A percentile compares a stretch with the other conserved stretches of the same genome.
These are phyloP conservation scores for Asteroscopus sphinx DNA, from an alignment of 2,888 invertebrate species.

Conservation along the genomic window DNA sequence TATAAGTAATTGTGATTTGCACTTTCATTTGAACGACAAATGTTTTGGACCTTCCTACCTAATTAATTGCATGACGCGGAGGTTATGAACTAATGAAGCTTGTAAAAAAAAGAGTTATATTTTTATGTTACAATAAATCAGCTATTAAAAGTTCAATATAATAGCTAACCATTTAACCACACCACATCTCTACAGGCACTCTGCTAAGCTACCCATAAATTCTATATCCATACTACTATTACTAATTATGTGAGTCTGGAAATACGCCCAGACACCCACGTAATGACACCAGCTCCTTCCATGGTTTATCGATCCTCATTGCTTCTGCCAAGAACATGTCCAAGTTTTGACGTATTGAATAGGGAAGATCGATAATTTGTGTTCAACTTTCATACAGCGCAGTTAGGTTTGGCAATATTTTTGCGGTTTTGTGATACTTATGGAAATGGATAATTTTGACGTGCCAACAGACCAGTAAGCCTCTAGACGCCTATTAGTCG, in stretches of 20 bases:
- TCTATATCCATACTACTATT: neutral
- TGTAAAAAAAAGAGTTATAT: too few relatives aligned
- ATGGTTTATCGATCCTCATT: constrained; percentile 37
- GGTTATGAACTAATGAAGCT: too few relatives aligned
- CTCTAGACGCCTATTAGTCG: too few relatives aligned
- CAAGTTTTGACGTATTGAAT: constrained; percentile 38
- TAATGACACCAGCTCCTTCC: constrained; percentile 19
- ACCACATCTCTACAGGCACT: neutral
- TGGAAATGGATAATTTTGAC: too few relatives aligned
- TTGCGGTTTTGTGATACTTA: constrained; percentile 8
- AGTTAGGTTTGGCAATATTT: constrained; percentile 17
- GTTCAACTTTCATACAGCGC: constrained; percentile 8
- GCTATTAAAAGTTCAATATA: neutral
- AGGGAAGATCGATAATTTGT: constrained; percentile 18
- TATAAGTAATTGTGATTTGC: too few relatives aligned
- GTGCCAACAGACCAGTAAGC: too few relatives aligned
- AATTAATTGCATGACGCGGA: too few relatives aligned
- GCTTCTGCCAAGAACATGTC: constrained; percentile 45
- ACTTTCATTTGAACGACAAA: too few relatives aligned
- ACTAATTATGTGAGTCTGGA: constrained; percentile 25
- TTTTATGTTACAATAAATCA: too few relatives aligned
- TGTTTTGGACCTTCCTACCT: too few relatives aligned
- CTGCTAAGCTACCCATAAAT: neutral
- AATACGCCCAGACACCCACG: constrained; percentile 37
- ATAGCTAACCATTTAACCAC: neutral